phyloP scores from a whole-genome alignment of 37 sponge, comb jelly and placozoan species.

The Geodia barretti region DNA sequence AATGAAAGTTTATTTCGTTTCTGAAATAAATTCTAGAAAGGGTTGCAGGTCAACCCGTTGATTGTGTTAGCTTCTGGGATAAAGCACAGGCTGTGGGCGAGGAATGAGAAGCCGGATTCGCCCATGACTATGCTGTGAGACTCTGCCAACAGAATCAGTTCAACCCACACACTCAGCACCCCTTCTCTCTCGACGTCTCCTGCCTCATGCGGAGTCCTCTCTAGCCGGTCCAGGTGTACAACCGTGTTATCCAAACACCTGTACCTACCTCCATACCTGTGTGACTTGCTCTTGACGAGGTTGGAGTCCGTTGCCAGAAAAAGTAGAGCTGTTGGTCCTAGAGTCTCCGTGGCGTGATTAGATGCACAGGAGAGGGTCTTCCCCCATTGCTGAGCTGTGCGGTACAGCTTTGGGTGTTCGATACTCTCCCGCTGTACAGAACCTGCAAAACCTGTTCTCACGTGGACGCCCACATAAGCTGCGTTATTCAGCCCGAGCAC shows the following conservation, averaged over 20 bases:
- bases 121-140: neutral
- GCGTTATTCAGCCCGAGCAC: conserved; percentile 6
- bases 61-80: neutral
- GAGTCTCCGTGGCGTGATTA: neutral
- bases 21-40: too few species aligned
- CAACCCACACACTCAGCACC: conserved; percentile 23
- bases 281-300: conserved; percentile 30
- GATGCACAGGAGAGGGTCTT: conserved; percentile 31
- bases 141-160: conserved; percentile 50
- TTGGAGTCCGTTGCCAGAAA: conserved; percentile 43
- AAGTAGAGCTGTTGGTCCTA: conserved; percentile 5
- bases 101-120: neutral
- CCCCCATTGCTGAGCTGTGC: neutral
- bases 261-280: conserved; percentile 16
- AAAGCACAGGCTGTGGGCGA: conserved; percentile 1
- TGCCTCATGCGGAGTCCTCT: conserved; percentile 1
- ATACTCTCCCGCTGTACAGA: neutral
- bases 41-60: conserved; percentile 5
- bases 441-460: conserved; percentile 55
- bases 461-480: conserved; percentile 24
- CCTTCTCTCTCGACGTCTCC: conserved; percentile 2
- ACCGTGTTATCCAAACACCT: conserved; percentile 21
- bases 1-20: neutral
- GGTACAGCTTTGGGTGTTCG: conserved; percentile 16
- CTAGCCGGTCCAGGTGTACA: conserved; percentile 30